Conservation (phyloP, 2,888 invertebrate genomes). For the Drosophila picticornis region DNA sequence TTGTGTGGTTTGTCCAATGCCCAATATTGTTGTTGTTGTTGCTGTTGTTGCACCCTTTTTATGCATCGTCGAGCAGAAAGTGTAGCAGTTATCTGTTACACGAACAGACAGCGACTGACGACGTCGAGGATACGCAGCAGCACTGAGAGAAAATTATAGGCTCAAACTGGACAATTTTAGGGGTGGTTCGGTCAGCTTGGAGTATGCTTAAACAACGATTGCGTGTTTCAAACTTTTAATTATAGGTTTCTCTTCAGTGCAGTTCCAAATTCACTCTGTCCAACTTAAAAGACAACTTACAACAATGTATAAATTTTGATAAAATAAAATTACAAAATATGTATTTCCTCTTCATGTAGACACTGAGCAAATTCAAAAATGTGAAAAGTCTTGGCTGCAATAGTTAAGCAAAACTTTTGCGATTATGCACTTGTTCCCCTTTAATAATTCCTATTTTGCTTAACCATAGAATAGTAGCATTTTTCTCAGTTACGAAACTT, state of each 20-base stretch:
- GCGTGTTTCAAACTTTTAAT: background rate
- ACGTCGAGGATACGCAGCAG: constrained; percentile 44
- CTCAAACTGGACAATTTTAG: background rate
- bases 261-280: too few relatives aligned
- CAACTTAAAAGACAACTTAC: background rate
- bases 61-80: constrained; percentile 82
- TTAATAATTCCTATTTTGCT: background rate
- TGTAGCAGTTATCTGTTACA: constrained; percentile 78
- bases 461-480: background rate
- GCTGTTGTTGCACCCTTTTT: constrained; percentile 76
- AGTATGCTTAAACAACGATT: background rate
- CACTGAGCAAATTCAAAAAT: too few relatives aligned
- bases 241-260: background rate
- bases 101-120: constrained; percentile 31
- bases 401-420: background rate
- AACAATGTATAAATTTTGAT: background rate
- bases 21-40: constrained; percentile 16
- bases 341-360: background rate
- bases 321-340: background rate
- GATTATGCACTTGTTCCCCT: background rate
- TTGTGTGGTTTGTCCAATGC: constrained; percentile 45
- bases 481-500: background rate
- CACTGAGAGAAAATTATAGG: constrained; percentile 53
- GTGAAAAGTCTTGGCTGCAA: background rate
- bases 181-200: background rate